Percentiles rank a stretch among this genome's conserved stretches.
Evolutionary conservation across 2,888 invertebrate genomes (phyloP).

Genomic region (Syritta pipiens): DNA sequence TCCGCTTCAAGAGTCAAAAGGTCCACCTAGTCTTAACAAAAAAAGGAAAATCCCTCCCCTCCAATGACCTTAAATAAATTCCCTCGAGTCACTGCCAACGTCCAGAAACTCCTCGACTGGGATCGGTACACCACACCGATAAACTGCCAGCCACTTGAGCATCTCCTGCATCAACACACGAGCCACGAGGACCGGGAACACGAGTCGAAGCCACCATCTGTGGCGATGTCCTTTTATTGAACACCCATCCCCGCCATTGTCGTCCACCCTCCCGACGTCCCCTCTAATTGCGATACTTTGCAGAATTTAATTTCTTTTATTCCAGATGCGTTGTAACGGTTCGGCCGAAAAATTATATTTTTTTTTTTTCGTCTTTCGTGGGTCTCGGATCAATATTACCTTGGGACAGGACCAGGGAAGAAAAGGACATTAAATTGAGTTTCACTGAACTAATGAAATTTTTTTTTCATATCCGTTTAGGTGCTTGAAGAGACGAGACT

Average conservation of each 20-base stretch:
- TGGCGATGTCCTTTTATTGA: constrained; percentile 41
- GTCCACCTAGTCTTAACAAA: too few species aligned
- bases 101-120: too few species aligned
- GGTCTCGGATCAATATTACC: constrained; percentile 12
- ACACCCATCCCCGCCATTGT: constrained; percentile 29
- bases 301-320: constrained; percentile 30
- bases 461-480: constrained; percentile 31
- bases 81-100: too few species aligned
- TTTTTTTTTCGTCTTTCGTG: not conserved
- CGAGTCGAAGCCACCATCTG: constrained; percentile 15
- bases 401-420: constrained; percentile 1
- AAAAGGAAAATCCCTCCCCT: too few species aligned
- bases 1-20: too few species aligned
- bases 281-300: constrained; percentile 45
- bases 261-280: too few species aligned
- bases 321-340: not conserved
- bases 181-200: too few species aligned
- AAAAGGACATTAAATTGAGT: constrained; percentile 35
- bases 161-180: too few species aligned
- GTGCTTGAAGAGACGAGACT: too few species aligned
- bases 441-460: constrained; percentile 29
- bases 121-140: too few species aligned
- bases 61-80: too few species aligned
- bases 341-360: not conserved
- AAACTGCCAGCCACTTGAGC: too few species aligned